Base-by-base conservation (phyloP, 2,113 vertebrate species). In the Tragulus kanchil region DNA sequence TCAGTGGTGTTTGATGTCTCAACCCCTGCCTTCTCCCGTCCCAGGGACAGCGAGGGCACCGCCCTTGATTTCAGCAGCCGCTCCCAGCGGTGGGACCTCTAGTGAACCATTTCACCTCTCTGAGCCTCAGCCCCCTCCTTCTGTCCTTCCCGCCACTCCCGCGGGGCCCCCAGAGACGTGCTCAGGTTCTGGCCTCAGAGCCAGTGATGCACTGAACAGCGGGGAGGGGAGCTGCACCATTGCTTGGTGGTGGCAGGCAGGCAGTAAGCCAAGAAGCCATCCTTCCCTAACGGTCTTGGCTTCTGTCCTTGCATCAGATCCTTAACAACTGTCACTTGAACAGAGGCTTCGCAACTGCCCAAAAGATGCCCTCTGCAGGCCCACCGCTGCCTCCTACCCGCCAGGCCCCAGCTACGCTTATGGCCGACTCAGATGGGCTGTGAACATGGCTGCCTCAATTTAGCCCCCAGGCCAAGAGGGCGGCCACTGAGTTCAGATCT, bases 201-300 rank as follows among this genome's bases (percentile, higher is more conserved):
- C 1, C 59, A 31, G 36, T 23, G 56, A 65, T 50, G 56, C 6
- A 31, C 15, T n/a, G 28, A 4, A 0, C 0, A 0, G 12, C 1
- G n/a, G 62, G 45, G 17, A 26, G 16, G 25, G 15, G 54, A 6
- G 64, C 78, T 7, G 69, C 23, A 8, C 23, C 71, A 0, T 3
- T 12, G 11, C 8, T 50, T 23, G 15, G 8, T 31, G 77, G 48
- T 3, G 23, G 8, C 11, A 45, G 15, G 42, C 26, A 42, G 4
- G 54, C 15, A 31, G 67, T 16, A 59, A 50, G 52, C 23, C n/a
- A 89, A 71, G 54, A 13, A 84, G 36, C 42, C 79, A 6, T 23
- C 31, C 69, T 50, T 88, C n/a, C n/a, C 13, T 21, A 36, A 19
- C 0, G 5, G 82, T 48, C 42, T 85, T 0, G 12, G 77, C 25